phyloP scores from a whole-genome alignment of 2,797 vertebrate genomes.

The Rachycentron canadum region DNA sequence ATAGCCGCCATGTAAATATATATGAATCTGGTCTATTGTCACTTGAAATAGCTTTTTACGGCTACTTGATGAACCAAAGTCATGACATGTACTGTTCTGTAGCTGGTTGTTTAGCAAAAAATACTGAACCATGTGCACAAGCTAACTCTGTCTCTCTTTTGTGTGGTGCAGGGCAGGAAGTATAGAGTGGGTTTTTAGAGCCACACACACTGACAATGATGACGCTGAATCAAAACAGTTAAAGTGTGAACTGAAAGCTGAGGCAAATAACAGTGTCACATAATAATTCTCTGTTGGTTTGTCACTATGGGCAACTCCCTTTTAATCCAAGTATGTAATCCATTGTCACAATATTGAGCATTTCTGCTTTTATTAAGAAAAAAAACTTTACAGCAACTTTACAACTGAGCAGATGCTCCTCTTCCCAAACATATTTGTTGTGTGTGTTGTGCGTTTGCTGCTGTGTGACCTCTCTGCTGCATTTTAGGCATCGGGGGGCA shows the following conservation, averaged over 20 bases:
- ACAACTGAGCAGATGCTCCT: neutral
- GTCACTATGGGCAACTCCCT: neutral
- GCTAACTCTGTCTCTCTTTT: neutral
- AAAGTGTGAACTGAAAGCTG: too few species aligned
- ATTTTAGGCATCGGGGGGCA: conserved; percentile 37
- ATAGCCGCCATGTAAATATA: too few species aligned
- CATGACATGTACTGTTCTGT: neutral
- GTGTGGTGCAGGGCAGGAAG: too few species aligned
- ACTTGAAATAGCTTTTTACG: too few species aligned
- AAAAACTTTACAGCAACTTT: too few species aligned
- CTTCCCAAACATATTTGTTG: conserved; percentile 7
- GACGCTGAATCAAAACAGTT: too few species aligned
- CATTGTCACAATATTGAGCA: neutral
- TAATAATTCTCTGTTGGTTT: neutral
- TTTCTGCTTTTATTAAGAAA: neutral
- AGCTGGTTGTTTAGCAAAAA: neutral
- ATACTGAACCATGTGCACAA: neutral
- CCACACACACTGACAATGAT: too few species aligned
- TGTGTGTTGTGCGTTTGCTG: conserved; percentile 37
- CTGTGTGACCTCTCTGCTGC: conserved; percentile 49
- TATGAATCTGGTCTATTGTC: too few species aligned
- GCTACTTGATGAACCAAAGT: neutral
- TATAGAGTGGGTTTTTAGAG: neutral
- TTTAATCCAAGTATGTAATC: neutral
- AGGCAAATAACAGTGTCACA: too few species aligned